phyloP scores from a whole-genome alignment of 2,113 vertebrate genomes.

The Trichomycterus rosablanca region DNA sequence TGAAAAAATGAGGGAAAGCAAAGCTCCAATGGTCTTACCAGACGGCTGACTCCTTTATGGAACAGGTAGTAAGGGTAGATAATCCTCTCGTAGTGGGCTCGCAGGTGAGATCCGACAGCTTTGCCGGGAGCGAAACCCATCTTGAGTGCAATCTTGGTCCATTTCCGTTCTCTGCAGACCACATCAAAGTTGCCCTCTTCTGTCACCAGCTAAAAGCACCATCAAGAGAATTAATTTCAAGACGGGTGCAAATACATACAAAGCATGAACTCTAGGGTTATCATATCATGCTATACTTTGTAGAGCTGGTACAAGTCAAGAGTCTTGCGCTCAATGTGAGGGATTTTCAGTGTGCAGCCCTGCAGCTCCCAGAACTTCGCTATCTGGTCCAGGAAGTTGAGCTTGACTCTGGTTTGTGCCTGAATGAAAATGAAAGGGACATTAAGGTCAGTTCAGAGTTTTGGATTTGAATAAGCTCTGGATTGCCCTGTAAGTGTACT shows the following conservation, averaged over 20 bases:
- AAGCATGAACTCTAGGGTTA: neutral
- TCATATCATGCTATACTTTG: constrained; percentile 64
- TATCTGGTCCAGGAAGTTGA: constrained; percentile 98
- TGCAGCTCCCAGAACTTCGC: constrained; percentile 98
- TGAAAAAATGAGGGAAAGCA: neutral
- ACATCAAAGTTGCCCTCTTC: constrained; percentile 93
- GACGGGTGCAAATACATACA: neutral
- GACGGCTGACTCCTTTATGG: constrained; percentile 80
- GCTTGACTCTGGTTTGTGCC: constrained; percentile 90
- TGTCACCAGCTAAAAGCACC: constrained; percentile 81
- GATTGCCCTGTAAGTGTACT: too few species aligned
- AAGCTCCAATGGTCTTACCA: constrained; percentile 66
- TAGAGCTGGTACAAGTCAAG: constrained; percentile 94
- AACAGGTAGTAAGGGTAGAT: constrained; percentile 95
- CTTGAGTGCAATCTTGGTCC: constrained; percentile 91
- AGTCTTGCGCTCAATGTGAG: constrained; percentile 93
- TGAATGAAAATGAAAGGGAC: too few species aligned
- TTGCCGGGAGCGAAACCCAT: constrained; percentile 97
- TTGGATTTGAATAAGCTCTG: too few species aligned
- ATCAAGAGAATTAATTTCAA: neutral
- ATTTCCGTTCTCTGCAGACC: constrained; percentile 91
- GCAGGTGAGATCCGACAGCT: constrained; percentile 90
- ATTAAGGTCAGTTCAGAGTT: too few species aligned
- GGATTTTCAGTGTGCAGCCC: constrained; percentile 94
- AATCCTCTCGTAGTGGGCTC: constrained; percentile 91